A percentile compares a stretch with the other conserved stretches of the same genome.
These are phyloP conservation scores for Sialia sialis DNA, from an alignment of 2,113 vertebrate genomes.

Conservation along the genomic window DNA sequence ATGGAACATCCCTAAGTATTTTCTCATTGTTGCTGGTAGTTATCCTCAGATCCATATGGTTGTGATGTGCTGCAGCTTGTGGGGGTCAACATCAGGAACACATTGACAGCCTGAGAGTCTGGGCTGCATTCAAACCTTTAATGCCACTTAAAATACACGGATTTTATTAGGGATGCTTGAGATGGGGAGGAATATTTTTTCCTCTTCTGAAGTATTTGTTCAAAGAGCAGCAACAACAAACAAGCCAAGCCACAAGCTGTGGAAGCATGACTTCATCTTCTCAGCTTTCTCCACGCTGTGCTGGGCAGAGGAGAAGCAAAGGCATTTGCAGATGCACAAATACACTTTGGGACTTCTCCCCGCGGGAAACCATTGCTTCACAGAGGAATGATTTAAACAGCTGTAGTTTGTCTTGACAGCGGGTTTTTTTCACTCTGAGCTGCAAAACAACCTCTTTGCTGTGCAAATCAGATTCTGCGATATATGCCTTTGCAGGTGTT, in stretches of 20 bases:
- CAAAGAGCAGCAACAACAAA: not conserved
- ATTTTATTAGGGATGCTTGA: not conserved
- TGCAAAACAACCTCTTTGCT: constrained; percentile 13
- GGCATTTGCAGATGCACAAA: constrained; percentile 28
- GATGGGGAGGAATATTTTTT: not conserved
- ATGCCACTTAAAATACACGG: not conserved
- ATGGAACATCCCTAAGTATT: not conserved
- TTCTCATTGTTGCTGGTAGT: not conserved
- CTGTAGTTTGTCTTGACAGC: constrained; percentile 33
- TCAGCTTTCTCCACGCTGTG: not conserved
- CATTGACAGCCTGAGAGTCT: not conserved
- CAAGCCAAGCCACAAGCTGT: not conserved
- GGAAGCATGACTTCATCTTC: constrained; percentile 1
- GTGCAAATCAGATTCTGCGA: constrained; percentile 6
- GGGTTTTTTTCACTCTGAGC: constrained; percentile 27
- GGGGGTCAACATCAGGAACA: not conserved
- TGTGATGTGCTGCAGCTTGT: not conserved
- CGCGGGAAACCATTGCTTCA: not conserved
- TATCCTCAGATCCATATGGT: not conserved
- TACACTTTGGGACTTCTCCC: not conserved
- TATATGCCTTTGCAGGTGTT: constrained; percentile 13
- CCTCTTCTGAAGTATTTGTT: not conserved
- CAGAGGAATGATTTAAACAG: constrained; percentile 54
- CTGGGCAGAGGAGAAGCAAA: constrained; percentile 8
- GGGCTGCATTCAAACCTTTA: not conserved